These are phyloP conservation scores for Heliornis fulica DNA, from an alignment of 2,113 vertebrate species.

Conservation along the genomic window DNA sequence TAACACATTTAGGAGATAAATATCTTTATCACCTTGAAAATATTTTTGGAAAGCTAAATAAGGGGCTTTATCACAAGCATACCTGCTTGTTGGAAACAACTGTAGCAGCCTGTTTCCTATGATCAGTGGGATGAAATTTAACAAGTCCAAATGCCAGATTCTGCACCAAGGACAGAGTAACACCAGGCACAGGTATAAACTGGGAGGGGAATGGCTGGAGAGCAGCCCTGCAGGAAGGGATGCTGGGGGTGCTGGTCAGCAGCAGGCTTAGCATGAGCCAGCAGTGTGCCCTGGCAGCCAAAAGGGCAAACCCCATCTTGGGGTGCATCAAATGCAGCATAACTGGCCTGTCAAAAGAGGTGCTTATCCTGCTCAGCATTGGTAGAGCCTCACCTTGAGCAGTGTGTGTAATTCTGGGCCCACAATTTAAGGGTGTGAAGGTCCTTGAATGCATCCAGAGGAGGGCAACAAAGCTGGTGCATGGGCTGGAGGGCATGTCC, in stretches of 20 bases:
- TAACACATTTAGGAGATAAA: not conserved
- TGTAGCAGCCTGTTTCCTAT: not conserved
- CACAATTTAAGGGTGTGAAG: not conserved
- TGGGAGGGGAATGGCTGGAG: not conserved
- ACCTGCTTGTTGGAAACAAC: not conserved
- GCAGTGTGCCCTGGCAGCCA: not conserved
- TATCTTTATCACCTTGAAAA: not conserved
- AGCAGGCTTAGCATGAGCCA: not conserved
- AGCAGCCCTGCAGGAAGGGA: not conserved
- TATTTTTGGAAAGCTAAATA: not conserved
- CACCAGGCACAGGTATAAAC: not conserved
- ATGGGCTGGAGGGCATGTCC: not conserved
- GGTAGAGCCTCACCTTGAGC: not conserved
- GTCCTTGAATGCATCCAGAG: not conserved
- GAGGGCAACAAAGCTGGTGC: not conserved
- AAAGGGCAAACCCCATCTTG: not conserved
- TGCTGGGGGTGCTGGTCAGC: not conserved
- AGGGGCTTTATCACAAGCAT: not conserved
- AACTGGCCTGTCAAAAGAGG: not conserved
- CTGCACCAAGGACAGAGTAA: not conserved
- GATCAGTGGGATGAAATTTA: not conserved
- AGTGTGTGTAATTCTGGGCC: not conserved
- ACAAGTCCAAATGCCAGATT: not conserved
- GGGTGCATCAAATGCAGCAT: no score
- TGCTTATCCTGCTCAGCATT: rapidly evolving